Evolutionary conservation across 2,797 vertebrate species (phyloP).

Genomic region (Taeniopygia guttata): DNA sequence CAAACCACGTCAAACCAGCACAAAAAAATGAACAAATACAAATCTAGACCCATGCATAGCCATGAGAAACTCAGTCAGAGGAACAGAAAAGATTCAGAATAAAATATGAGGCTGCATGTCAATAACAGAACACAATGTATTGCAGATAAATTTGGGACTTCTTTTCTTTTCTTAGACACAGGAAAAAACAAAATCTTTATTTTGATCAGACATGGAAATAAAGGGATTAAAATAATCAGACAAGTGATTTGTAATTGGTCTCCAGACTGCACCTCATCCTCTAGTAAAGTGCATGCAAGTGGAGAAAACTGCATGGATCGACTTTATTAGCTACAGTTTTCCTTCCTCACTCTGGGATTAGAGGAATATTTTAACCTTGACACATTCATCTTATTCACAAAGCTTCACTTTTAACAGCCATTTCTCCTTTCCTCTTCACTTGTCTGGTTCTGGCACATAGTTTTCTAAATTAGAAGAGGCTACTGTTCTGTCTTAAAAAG

Average conservation of each 20-base stretch:
- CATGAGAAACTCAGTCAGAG: background rate
- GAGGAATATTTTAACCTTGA: constrained; percentile 74
- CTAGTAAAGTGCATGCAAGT: constrained; percentile 50
- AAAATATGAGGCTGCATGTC: background rate
- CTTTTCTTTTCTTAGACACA: background rate
- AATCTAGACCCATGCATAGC: background rate
- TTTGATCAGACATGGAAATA: constrained; percentile 75
- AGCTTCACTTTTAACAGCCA: constrained; percentile 23
- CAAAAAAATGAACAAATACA: background rate
- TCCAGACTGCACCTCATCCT: constrained; percentile 64
- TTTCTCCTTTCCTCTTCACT: constrained; percentile 57
- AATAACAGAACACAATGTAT: background rate
- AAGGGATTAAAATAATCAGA: constrained; percentile 75
- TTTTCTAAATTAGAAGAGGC: constrained; percentile 53
- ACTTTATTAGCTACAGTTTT: constrained; percentile 71
- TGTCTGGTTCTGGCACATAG: constrained; percentile 44
- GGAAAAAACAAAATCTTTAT: constrained; percentile 36
- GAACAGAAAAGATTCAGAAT: background rate
- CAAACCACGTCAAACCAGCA: background rate
- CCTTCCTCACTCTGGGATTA: constrained; percentile 69
- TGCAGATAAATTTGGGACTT: background rate
- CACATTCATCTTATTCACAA: constrained; percentile 58
- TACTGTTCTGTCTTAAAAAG: background rate
- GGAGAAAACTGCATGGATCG: constrained; percentile 58
- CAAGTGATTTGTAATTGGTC: constrained; percentile 77